Base-by-base conservation (phyloP, 2,888 invertebrate species). In the Cecidostiba fungosa region DNA sequence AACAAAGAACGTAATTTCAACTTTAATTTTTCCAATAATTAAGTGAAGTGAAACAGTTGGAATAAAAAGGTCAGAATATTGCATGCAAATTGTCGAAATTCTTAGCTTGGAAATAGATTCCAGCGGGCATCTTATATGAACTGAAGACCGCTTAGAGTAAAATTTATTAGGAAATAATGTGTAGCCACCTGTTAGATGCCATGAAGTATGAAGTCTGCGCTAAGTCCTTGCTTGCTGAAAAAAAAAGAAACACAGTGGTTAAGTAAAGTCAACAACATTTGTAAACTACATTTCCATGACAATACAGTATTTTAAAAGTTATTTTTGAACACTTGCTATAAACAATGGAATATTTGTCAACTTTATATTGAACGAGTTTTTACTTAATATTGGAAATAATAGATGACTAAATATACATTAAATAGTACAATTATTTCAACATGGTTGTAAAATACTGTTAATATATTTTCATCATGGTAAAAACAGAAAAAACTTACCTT, bases 121-220 rank as follows among this genome's bases (percentile, higher is more conserved):
- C 88, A 88, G 88, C 87, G 86, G 87, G 87, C 87, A 87, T 89
- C 88, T 88, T 86, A 89, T 89, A 88, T 88, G 89, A 90, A 87
- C 89, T 88, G 89, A 89, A 89, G 88, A 89, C 89, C 87, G 88
- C 88, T 90, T 89, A 89, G 87, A 89, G 87, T 90, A 90, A 90
- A 88, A 89, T 87, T 62, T 72, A 39, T 72, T 72, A 70, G 39
- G 43, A 82, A 78, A 82, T 19, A 78, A 77, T 82, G 88, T 90
- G 88, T 91, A 92, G 89, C 90, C 89, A 97, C 97, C 97, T 97
- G 95, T 99, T 99, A 79, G 99, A 99, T 88, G 99, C 99, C 96
- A 99, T 97, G 94, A 99, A 99, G 94, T 99, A 99, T 4, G 99
- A 99, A 39, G 98, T 98, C 94, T 99, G 99, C 80, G 99, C 98